Base-by-base conservation (phyloP, 2,888 invertebrate genomes). In the Pristionchus entomophagus region DNA sequence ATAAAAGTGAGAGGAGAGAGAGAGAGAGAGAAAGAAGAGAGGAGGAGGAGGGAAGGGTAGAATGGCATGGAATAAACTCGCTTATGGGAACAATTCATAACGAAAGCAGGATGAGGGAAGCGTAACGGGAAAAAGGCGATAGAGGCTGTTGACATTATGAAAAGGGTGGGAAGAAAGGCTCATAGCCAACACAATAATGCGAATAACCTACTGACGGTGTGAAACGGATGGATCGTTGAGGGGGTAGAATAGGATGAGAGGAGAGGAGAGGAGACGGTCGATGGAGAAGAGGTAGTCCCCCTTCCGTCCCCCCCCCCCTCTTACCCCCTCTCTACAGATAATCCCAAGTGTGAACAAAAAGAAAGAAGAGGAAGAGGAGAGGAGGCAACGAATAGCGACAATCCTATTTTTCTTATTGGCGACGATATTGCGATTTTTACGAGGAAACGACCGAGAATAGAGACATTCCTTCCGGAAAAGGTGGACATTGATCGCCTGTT, bases 311-410 rank as follows among this genome's bases (percentile, higher is more conserved):
- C 35, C 35, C 73, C 17, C 65, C 19, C 62, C 35, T 65, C 73
- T 73, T 73, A 38, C 73, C 73, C 73, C 73, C 41, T 38, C 73
- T 73, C 73, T 73, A 73, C 73, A 73, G 73, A 73, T 73, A 73
- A 73, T 73, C 73, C 73, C 41, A 73, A 73, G 73, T 73, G 73
- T 73, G 73, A 73, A 73, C 73, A 73, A 73, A 73, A 73, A 73
- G 12, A 45, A 45, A n/a, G 10, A 41, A 45, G 73, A 73, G 4
- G 45, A 41, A 14, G 26, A 26, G 41, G 14, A 45, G 73, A 73
- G 45, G 32, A 35, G 65, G 65, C 32, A 65, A 35, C 32, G 35
- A 65, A 65, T 32, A 35, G n/a, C n/a, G n/a, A 35, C 73, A 73
- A 73, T 73, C 73, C 73, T 73, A 73, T 73, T 73, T 73, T 73